Evolutionary conservation across 2,113 vertebrate species (phyloP).

Genomic region (Xyrauchen texanus): DNA sequence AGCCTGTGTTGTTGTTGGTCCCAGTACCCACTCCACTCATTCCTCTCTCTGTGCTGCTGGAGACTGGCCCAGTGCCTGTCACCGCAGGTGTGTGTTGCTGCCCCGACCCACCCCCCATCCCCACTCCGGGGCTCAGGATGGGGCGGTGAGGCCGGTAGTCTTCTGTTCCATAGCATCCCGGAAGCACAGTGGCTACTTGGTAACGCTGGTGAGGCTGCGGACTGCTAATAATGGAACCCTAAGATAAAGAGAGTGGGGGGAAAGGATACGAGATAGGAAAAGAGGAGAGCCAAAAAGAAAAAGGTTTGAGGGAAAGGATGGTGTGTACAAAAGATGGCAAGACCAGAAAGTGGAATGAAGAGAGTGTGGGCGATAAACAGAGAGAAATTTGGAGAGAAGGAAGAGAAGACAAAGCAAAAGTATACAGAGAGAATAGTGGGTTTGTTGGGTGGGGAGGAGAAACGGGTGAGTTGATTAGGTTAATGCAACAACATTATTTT

Average conservation of each 20-base stretch:
- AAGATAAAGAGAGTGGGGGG: conserved; percentile 62
- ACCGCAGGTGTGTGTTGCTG: conserved; percentile 62
- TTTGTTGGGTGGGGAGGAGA: conserved; percentile 44
- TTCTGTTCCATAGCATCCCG: conserved; percentile 75
- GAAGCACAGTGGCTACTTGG: conserved; percentile 70
- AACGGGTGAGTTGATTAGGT: conserved; percentile 60
- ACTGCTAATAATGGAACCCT: conserved; percentile 93
- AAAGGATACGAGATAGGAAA: conserved; percentile 41
- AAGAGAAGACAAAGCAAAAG: conserved; percentile 18
- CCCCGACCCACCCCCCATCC: conserved; percentile 81
- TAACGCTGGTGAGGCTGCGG: conserved; percentile 84
- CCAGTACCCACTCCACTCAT: conserved; percentile 70
- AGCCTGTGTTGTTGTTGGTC: conserved; percentile 75
- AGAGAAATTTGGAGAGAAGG: neutral
- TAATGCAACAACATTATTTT: conserved; percentile 43
- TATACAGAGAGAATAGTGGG: conserved; percentile 27
- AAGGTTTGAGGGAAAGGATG: neutral
- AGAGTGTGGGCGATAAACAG: conserved; percentile 11
- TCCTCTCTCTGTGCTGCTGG: conserved; percentile 75
- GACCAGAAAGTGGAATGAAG: conserved; percentile 16
- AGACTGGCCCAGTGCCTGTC: conserved; percentile 66
- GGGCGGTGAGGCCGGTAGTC: conserved; percentile 87
- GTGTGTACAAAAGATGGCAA: conserved; percentile 1
- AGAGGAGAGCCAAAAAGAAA: neutral
- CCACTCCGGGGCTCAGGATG: conserved; percentile 81